These are phyloP conservation scores for Odontomyia ornata DNA, from an alignment of 2,888 invertebrate species.

Conservation along the genomic window DNA sequence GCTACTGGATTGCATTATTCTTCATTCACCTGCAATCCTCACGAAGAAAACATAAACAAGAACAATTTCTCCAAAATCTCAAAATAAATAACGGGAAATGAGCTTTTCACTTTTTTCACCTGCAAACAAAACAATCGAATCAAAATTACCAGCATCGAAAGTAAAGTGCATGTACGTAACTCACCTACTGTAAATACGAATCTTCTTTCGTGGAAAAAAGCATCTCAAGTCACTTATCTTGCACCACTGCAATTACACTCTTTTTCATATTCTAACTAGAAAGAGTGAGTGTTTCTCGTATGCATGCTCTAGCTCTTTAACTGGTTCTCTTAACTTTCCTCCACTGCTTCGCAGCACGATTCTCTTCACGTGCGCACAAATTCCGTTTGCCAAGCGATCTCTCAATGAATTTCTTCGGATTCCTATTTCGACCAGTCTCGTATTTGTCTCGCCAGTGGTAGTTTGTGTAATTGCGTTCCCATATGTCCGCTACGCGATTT, in stretches of 20 bases:
- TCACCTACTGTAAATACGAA: neutral
- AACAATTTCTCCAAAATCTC: too few species aligned
- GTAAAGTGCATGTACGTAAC: neutral
- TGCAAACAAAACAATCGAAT: neutral
- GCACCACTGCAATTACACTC: neutral
- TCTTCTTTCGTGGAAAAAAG: neutral
- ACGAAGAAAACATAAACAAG: too few species aligned
- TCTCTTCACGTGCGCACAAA: neutral
- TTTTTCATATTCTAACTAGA: neutral
- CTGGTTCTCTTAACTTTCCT: too few species aligned
- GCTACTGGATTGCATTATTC: too few species aligned
- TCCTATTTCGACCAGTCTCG: constrained; percentile 15
- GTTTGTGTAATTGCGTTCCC: neutral
- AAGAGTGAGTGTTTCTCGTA: too few species aligned
- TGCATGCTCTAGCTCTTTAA: too few species aligned
- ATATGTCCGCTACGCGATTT: constrained; percentile 16
- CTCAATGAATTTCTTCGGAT: constrained; percentile 32
- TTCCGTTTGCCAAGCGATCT: neutral
- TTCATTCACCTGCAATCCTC: too few species aligned
- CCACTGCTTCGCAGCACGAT: too few species aligned
- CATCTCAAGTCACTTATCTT: neutral
- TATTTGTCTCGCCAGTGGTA: constrained; percentile 23
- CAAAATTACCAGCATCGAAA: neutral
- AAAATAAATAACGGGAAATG: too few species aligned
- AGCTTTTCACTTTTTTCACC: constrained; percentile 1